Percentiles rank a stretch among this genome's conserved stretches.
These are phyloP conservation scores for Rhabdornis inornatus DNA, from an alignment of 2,113 vertebrate species.

Conservation along the genomic window DNA sequence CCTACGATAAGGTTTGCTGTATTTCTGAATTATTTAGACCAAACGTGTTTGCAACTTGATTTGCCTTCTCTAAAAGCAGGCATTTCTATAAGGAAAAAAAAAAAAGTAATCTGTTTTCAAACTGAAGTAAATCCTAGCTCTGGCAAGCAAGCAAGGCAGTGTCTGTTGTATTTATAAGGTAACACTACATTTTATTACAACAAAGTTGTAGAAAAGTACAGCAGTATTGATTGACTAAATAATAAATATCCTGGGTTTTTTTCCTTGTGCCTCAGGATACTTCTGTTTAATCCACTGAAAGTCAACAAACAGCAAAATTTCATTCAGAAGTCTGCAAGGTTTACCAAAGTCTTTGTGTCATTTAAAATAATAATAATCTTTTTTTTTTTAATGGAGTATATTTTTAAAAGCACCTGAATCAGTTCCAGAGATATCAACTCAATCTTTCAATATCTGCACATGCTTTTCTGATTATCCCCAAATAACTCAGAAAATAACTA, in stretches of 20 bases:
- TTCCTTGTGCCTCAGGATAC: not conserved
- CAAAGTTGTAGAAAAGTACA: not conserved
- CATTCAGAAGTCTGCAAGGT: not conserved
- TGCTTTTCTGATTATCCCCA: constrained; percentile 53
- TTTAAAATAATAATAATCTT: not conserved
- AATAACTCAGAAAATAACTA: constrained; percentile 71
- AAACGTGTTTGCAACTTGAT: not conserved
- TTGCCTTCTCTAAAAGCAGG: not conserved
- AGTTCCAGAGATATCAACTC: not conserved
- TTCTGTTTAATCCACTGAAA: not conserved
- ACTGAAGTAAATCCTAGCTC: not conserved
- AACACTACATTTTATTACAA: constrained; percentile 18
- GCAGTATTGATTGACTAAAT: not conserved
- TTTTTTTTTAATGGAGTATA: not conserved
- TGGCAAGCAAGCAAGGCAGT: not conserved
- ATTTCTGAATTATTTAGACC: not conserved
- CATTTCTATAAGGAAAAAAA: not conserved
- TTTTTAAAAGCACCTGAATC: not conserved
- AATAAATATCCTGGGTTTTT: not conserved
- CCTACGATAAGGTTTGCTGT: not conserved
- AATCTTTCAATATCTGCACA: constrained; percentile 58
- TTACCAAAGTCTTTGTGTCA: not conserved
- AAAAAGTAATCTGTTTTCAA: not conserved
- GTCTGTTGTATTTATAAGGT: not conserved
- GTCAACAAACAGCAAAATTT: not conserved